phyloP scores from a whole-genome alignment of 2,888 invertebrate species.

The Harpalus rubripes region DNA sequence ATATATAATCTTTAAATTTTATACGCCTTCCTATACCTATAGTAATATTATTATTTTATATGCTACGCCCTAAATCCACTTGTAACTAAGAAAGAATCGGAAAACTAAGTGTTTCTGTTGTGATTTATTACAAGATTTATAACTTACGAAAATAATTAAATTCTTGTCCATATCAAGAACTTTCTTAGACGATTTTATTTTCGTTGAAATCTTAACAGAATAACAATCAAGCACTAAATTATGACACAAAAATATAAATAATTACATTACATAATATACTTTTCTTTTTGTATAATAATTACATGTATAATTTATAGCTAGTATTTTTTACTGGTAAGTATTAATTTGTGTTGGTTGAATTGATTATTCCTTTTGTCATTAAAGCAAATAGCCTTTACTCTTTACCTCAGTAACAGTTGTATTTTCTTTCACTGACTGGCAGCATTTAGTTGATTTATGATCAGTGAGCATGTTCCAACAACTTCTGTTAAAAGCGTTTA shows the following conservation, averaged over 20 bases:
- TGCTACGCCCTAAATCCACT: neutral
- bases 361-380: too few relatives aligned
- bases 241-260: neutral
- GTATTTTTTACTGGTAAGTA: too few relatives aligned
- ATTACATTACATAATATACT: neutral
- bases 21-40: neutral
- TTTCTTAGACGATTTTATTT: conserved; percentile 68
- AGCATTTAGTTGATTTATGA: too few relatives aligned
- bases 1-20: too few relatives aligned
- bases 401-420: too few relatives aligned
- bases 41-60: neutral
- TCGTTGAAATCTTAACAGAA: conserved; percentile 57
- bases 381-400: too few relatives aligned
- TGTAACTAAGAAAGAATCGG: neutral
- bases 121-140: conserved; percentile 12
- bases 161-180: conserved; percentile 52
- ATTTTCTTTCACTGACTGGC: too few relatives aligned
- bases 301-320: neutral
- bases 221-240: neutral
- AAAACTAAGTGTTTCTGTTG: conserved; percentile 24
- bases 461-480: too few relatives aligned
- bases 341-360: too few relatives aligned
- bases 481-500: too few relatives aligned
- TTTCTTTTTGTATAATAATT: neutral
- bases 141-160: neutral